phyloP scores from a whole-genome alignment of 2,888 invertebrate genomes.

The Pachycephus smyrnensis region DNA sequence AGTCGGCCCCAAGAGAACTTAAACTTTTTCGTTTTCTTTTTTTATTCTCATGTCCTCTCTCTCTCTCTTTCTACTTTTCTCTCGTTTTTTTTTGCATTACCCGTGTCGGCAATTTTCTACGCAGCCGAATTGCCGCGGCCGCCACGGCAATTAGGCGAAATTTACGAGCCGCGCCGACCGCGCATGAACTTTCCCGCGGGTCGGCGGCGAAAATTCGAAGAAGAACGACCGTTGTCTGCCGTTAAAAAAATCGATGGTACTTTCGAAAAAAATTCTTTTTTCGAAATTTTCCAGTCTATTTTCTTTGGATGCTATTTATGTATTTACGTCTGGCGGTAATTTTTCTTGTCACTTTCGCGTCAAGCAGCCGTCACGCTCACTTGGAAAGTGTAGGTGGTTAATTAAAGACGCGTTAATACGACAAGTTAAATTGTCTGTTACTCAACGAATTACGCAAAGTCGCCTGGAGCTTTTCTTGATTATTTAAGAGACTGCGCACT shows the following conservation, averaged over 20 bases:
- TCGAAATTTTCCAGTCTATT: not conserved
- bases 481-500: not conserved
- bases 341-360: not conserved
- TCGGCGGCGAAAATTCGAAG: not conserved
- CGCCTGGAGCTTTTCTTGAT: not conserved
- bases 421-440: constrained; percentile 7
- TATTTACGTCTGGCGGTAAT: not conserved
- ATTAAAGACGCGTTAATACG: constrained; percentile 26
- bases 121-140: not conserved
- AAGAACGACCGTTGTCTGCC: not conserved
- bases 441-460: not conserved
- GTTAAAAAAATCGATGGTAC: not conserved
- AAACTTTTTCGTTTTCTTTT: constrained; percentile 1
- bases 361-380: not conserved
- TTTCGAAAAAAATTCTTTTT: not conserved
- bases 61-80: constrained; percentile 1
- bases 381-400: constrained; percentile 32
- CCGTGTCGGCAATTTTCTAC: not conserved
- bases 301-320: not conserved
- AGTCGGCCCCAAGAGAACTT: not conserved
- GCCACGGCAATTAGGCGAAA: not conserved
- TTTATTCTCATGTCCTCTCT: not conserved
- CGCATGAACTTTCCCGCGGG: not conserved
- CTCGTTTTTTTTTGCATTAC: constrained; percentile 7
- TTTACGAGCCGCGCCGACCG: not conserved